A percentile compares a stretch with the other conserved stretches of the same genome.
These are phyloP conservation scores for Plumapathes pennacea DNA, from an alignment of 92 coral and sea anemone genomes.

Conservation along the genomic window DNA sequence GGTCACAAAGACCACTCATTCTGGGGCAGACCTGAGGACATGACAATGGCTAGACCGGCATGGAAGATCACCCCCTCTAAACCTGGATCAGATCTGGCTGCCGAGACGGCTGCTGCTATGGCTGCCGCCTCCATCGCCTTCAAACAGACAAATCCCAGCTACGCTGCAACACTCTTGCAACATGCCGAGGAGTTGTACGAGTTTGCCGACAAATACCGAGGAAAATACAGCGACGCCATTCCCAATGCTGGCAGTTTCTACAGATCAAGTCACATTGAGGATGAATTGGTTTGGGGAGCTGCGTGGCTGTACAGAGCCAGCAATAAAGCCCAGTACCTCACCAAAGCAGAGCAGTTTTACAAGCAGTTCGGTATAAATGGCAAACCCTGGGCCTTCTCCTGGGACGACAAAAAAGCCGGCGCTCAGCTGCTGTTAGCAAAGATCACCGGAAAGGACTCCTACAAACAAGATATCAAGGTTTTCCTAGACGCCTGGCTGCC, in stretches of 20 bases:
- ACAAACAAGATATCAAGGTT: slow-evolving; percentile 34
- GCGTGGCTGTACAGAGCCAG: slow-evolving; percentile 89
- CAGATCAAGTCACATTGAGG: slow-evolving; percentile 62
- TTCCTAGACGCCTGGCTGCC: slow-evolving; percentile 77
- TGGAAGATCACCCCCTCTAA: slow-evolving; percentile 50
- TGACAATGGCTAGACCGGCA: slow-evolving; percentile 69
- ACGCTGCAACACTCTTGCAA: slow-evolving; percentile 48
- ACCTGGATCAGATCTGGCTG: slow-evolving; percentile 76
- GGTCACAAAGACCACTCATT: slow-evolving; percentile 62
- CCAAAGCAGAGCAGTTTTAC: slow-evolving; percentile 72
- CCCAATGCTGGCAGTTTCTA: slow-evolving; percentile 67
- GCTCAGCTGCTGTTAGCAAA: slow-evolving; percentile 67
- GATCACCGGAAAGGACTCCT: slow-evolving; percentile 46
- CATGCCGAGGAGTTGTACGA: slow-evolving; percentile 76
- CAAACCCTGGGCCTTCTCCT: slow-evolving; percentile 68
- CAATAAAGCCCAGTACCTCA: slow-evolving; percentile 59
- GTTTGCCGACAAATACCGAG: slow-evolving; percentile 76
- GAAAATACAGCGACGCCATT: slow-evolving; percentile 81
- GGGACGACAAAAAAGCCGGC: slow-evolving; percentile 84
- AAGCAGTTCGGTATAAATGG: slow-evolving; percentile 29
- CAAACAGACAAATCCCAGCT: slow-evolving; percentile 37
- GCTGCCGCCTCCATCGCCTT: slow-evolving; percentile 60
- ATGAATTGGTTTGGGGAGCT: slow-evolving; percentile 92
- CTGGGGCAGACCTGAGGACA: slow-evolving; percentile 84
- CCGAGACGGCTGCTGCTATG: slow-evolving; percentile 64